Percentiles rank a stretch among this genome's conserved stretches.
phyloP scores from a whole-genome alignment of 2,113 vertebrate species.

The Mormoops blainvillei region DNA sequence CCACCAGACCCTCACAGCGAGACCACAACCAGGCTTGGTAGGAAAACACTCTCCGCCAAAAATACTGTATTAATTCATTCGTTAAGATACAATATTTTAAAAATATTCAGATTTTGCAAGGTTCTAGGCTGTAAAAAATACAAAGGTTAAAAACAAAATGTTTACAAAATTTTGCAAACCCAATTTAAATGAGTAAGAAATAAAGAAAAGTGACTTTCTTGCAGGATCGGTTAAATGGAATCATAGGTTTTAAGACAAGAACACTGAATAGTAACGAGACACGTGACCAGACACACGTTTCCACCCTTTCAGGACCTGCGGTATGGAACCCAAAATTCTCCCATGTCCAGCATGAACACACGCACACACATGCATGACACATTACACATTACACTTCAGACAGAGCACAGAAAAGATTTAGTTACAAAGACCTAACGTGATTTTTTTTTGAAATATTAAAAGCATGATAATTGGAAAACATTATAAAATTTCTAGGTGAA shows the following conservation, averaged over 20 bases:
- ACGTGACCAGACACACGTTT: neutral
- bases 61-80: conserved; percentile 49
- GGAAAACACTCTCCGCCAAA: conserved; percentile 68
- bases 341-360: conserved; percentile 47
- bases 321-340: neutral
- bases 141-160: conserved; percentile 74
- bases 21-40: conserved; percentile 42
- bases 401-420: conserved; percentile 48
- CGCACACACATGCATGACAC: neutral
- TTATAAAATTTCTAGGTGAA: conserved; percentile 35
- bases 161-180: conserved; percentile 69
- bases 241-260: neutral
- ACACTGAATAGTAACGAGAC: neutral
- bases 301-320: neutral
- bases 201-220: neutral
- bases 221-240: neutral
- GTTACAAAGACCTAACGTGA: neutral
- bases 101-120: conserved; percentile 62
- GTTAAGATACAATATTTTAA: conserved; percentile 48
- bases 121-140: conserved; percentile 74
- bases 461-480: neutral
- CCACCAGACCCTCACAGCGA: conserved; percentile 49
- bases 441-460: conserved; percentile 24
- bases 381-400: conserved; percentile 42
- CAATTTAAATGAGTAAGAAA: conserved; percentile 60